Conservation (phyloP, 2,888 invertebrate species). For the Drosophila nigricruria region DNA sequence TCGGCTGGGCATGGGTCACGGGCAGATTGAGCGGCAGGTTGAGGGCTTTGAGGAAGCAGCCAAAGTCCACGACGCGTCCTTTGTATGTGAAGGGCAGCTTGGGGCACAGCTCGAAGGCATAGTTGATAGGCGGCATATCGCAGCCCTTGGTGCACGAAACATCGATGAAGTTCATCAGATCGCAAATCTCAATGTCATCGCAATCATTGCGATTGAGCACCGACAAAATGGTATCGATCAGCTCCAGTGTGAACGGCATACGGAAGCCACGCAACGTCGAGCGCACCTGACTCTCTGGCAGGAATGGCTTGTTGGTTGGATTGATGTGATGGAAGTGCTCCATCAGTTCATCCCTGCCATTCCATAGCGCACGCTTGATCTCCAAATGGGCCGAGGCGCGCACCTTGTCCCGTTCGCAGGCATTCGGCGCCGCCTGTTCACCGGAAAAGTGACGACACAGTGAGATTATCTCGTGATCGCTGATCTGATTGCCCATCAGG, state of each 20-base stretch:
- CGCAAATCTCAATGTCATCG: constrained; percentile 88
- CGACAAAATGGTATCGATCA: constrained; percentile 89
- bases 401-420: constrained; percentile 85
- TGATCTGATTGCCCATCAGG: constrained; percentile 89
- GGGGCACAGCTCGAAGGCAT: constrained; percentile 84
- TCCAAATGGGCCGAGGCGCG: constrained; percentile 90
- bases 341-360: constrained; percentile 88
- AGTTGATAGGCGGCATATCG: constrained; percentile 82
- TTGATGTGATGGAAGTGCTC: constrained; percentile 88
- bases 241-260: constrained; percentile 89
- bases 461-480: constrained; percentile 93
- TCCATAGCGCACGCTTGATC: constrained; percentile 90
- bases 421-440: constrained; percentile 85
- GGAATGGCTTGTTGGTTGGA: constrained; percentile 87
- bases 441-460: constrained; percentile 90
- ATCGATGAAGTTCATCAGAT: constrained; percentile 90
- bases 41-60: constrained; percentile 79
- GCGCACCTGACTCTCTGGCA: constrained; percentile 87
- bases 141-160: constrained; percentile 86
- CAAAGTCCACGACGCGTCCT: constrained; percentile 83
- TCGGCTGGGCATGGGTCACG: constrained; percentile 8
- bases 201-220: constrained; percentile 88
- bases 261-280: constrained; percentile 89
- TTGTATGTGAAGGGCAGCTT: constrained; percentile 81
- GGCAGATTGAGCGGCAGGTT: constrained; percentile 68